Base-by-base conservation (phyloP, 2,888 invertebrate species). In the Dioctria rufipes region DNA sequence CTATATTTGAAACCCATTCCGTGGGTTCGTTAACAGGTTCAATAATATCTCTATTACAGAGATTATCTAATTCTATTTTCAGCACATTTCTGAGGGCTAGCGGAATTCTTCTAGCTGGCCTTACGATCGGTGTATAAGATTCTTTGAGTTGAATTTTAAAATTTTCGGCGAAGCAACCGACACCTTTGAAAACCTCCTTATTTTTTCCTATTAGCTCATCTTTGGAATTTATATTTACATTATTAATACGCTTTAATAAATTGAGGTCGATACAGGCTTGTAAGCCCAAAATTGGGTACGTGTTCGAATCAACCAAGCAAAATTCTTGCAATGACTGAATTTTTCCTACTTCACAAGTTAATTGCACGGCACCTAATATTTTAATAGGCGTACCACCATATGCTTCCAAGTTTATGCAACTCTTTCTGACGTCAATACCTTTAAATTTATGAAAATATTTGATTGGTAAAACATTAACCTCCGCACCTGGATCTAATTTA, bases 1-100 rank as follows among this genome's bases (percentile, higher is more conserved):
- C 84, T 2, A 60, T 25, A 54, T 85, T 86, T 9, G 83, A 69
- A 0, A 85, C 71, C 42, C 25, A 25, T 25, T 25, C 25, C 25
- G 25, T 25, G 25, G 25, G 25, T 25, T 25, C 25, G 25, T 25
- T 25, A 25, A 25, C 25, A 25, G 25, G 25, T 25, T 25, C 25
- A 25, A 25, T 25, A 25, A 25, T 25, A 25, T 84, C 81, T 3
- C 84, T 81, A 54, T 65, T 25, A 3, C 8, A 37, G 3, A 80
- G n/a, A 37, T 11, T 25, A 60, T 73, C 66, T 54, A 75, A 37
- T 25, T 73, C 75, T 11, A 3, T 9, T 65, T 66, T 51, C 9
- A 78, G n/a, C 3, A 13, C 9, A 13, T 66, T 25, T 37, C n/a
- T 65, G n/a, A 78, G 9, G 2, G 42, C 9, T 13, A 69, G 11